Conservation (phyloP, 2,888 invertebrate species). For the Aporophyla nigra region DNA sequence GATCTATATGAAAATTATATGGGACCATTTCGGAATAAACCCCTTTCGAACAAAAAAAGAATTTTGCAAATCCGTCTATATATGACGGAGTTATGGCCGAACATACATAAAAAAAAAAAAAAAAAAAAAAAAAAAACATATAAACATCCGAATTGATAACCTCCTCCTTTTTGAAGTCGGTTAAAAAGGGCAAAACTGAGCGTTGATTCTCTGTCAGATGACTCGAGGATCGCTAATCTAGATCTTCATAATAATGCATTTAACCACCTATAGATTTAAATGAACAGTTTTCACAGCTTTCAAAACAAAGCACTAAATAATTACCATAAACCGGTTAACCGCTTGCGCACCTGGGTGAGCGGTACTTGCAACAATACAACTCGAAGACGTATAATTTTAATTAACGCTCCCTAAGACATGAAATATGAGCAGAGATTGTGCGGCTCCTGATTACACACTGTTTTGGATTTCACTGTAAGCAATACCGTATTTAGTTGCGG, state of each 20-base stretch:
- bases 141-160: too few relatives aligned
- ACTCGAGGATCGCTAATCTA: background rate
- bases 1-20: too few relatives aligned
- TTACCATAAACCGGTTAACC: background rate
- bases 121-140: too few relatives aligned
- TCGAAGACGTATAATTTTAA: constrained; percentile 47
- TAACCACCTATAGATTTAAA: constrained; percentile 8
- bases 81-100: too few relatives aligned
- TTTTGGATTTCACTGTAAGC: constrained; percentile 15
- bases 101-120: too few relatives aligned
- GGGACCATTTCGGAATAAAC: too few relatives aligned
- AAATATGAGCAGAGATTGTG: constrained; percentile 31
- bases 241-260: background rate
- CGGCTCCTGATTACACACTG: constrained; percentile 12
- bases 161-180: too few relatives aligned
- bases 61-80: too few relatives aligned
- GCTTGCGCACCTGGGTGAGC: background rate
- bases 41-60: too few relatives aligned
- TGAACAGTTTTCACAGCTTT: background rate
- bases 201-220: background rate
- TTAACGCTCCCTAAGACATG: constrained; percentile 33
- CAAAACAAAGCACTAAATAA: constrained; percentile 19
- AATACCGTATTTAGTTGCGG: constrained; percentile 23
- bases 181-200: too few relatives aligned
- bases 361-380: constrained; percentile 15